These are phyloP conservation scores for Cathartes aura DNA, from an alignment of 2,113 vertebrate genomes.

Conservation along the genomic window DNA sequence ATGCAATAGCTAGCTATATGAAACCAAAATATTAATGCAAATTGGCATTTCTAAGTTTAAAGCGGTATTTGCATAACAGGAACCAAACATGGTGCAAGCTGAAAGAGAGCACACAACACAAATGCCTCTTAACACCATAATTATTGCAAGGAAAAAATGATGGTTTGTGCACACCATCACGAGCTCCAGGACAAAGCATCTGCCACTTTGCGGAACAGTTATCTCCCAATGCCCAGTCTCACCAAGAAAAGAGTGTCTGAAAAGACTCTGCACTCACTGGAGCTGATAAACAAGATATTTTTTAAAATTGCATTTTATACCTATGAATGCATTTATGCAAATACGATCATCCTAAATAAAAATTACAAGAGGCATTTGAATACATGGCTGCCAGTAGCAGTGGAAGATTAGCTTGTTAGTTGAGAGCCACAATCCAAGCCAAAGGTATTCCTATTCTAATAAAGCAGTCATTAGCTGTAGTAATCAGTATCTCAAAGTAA, in stretches of 20 bases:
- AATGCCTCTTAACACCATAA: constrained; percentile 50
- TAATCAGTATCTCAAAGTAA: background rate
- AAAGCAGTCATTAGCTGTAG: background rate
- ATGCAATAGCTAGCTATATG: constrained; percentile 64
- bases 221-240: background rate
- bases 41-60: constrained; percentile 78
- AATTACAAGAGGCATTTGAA: background rate
- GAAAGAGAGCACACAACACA: constrained; percentile 37
- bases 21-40: constrained; percentile 80
- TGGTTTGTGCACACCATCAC: background rate
- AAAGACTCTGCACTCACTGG: background rate
- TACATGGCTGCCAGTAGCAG: background rate
- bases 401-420: background rate
- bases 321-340: background rate
- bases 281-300: background rate
- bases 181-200: constrained; percentile 13
- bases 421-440: background rate
- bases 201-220: background rate
- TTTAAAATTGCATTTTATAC: too few relatives aligned
- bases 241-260: background rate
- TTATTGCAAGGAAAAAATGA: constrained; percentile 37
- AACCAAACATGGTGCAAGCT: constrained; percentile 56
- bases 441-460: background rate
- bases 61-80: constrained; percentile 75
- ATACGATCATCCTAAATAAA: background rate